These are phyloP conservation scores for Grantiella picta DNA, from an alignment of 2,113 vertebrate species.

Conservation along the genomic window DNA sequence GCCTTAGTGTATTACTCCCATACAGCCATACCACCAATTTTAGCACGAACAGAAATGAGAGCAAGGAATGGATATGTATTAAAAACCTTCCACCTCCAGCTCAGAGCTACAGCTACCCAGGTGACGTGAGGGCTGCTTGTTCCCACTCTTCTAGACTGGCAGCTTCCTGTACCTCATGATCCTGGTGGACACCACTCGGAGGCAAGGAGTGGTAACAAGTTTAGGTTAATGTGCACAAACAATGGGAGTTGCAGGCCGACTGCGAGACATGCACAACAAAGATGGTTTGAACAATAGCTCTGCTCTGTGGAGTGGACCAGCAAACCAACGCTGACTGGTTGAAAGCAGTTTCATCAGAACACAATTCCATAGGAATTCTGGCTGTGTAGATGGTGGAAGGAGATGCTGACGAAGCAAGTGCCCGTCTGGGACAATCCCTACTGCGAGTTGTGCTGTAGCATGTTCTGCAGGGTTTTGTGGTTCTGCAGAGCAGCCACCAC, in stretches of 20 bases:
- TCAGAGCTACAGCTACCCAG: background rate
- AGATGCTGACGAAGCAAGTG: constrained; percentile 43
- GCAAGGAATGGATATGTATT: background rate
- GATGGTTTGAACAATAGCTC: background rate
- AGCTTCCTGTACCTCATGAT: background rate
- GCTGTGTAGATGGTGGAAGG: constrained; percentile 69
- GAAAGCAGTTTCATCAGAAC: constrained; percentile 71
- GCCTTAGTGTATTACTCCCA: background rate
- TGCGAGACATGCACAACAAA: constrained; percentile 43
- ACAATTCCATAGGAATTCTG: constrained; percentile 95
- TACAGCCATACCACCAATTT: background rate
- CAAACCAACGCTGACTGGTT: constrained; percentile 11
- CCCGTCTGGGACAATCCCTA: constrained; percentile 62
- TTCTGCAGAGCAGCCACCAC: constrained; percentile 77
- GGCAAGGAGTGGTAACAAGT: background rate
- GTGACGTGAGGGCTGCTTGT: background rate
- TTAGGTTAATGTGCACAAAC: background rate
- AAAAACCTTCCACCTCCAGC: background rate
- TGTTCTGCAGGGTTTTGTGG: constrained; percentile 80
- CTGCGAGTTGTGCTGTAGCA: constrained; percentile 80
- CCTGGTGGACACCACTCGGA: background rate
- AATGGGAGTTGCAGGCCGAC: constrained; percentile 9
- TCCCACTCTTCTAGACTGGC: background rate
- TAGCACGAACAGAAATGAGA: background rate
- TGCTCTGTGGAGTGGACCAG: constrained; percentile 30